Evolutionary conservation across 2,113 vertebrate species (phyloP).

Genomic region (Leptocoma aspasia): DNA sequence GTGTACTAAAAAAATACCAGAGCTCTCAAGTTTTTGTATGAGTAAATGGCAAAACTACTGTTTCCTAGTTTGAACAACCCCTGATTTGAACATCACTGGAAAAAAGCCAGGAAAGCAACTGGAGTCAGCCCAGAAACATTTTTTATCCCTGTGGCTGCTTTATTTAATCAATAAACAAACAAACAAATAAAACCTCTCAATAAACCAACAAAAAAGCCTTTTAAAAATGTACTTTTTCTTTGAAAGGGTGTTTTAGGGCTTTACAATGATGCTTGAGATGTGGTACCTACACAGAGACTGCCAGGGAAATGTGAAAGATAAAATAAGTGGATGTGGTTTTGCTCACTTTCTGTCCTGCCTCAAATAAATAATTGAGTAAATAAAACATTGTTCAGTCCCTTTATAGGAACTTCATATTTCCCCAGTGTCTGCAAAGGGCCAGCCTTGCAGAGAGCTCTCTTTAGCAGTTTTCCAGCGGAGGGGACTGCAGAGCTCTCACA

Average conservation of each 20-base stretch:
- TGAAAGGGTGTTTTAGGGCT: background rate
- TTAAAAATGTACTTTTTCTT: background rate
- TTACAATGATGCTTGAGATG: background rate
- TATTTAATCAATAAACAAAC: background rate
- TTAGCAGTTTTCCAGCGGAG: background rate
- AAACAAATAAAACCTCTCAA: background rate
- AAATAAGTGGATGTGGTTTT: background rate
- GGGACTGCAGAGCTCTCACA: background rate
- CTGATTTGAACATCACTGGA: constrained; percentile 42
- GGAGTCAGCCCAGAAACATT: constrained; percentile 35
- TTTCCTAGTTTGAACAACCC: constrained; percentile 45
- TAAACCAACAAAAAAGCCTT: background rate
- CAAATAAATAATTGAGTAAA: background rate
- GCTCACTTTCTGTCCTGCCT: background rate
- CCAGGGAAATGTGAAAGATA: background rate
- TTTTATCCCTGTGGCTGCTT: background rate
- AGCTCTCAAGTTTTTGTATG: constrained; percentile 26
- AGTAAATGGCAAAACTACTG: constrained; percentile 57
- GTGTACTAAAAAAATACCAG: constrained; percentile 49
- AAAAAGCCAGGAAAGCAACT: constrained; percentile 49
- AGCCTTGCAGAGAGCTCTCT: background rate
- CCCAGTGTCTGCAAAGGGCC: background rate
- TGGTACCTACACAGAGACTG: background rate
- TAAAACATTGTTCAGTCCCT: background rate
- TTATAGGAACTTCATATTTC: background rate